phyloP scores from a whole-genome alignment of 2,797 vertebrate species.

The Megaceryle alcyon region DNA sequence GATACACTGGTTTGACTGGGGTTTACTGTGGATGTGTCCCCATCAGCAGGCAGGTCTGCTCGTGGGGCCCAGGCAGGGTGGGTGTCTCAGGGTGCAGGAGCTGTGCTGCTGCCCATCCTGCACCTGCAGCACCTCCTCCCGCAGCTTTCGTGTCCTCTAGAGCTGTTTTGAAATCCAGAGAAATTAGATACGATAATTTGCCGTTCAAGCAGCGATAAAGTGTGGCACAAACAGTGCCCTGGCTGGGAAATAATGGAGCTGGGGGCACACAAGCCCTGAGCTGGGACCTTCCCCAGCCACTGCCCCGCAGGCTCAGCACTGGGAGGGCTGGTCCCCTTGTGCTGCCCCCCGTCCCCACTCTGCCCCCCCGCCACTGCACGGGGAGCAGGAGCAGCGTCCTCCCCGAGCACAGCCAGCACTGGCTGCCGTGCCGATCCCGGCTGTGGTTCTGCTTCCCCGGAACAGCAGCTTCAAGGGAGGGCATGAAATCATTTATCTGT shows the following conservation, averaged over 20 bases:
- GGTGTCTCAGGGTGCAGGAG: background rate
- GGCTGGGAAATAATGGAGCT: background rate
- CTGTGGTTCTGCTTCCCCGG: rapidly evolving
- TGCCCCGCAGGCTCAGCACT: rapidly evolving
- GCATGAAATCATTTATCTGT: background rate
- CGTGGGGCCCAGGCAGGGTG: background rate
- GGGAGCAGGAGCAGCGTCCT: rapidly evolving
- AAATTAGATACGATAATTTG: background rate
- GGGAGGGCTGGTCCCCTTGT: rapidly evolving
- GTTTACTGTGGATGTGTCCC: background rate
- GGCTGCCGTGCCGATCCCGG: rapidly evolving
- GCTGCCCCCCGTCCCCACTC: rapidly evolving
- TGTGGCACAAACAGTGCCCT: background rate
- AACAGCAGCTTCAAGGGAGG: background rate
- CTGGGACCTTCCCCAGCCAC: rapidly evolving
- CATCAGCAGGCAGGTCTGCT: background rate
- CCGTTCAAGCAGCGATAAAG: background rate
- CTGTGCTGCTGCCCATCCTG: rapidly evolving
- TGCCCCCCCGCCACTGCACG: rapidly evolving
- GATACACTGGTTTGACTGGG: background rate
- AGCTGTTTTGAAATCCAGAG: constrained; percentile 33
- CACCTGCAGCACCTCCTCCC: constrained; percentile 27
- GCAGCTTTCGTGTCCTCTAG: background rate
- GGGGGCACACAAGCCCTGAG: background rate
- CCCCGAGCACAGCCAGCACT: rapidly evolving